Evolutionary conservation across 2,113 vertebrate genomes (phyloP).

Genomic region (Dromaius novaehollandiae): DNA sequence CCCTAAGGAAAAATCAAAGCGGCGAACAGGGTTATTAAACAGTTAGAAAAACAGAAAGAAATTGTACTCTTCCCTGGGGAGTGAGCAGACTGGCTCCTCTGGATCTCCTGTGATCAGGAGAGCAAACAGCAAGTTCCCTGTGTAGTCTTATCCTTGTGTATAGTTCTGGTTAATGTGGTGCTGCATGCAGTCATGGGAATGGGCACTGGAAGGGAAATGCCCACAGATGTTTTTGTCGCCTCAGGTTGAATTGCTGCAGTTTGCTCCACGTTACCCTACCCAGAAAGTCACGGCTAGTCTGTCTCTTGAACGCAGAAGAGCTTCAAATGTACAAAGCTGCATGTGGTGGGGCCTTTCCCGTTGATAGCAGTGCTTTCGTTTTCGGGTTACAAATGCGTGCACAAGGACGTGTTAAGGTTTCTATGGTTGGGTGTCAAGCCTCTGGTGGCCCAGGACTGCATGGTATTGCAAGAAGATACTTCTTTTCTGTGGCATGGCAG

Average conservation of each 20-base stretch:
- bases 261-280: background rate
- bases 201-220: background rate
- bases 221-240: accelerated
- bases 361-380: background rate
- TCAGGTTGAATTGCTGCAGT: background rate
- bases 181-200: accelerated
- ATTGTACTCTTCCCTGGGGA: background rate
- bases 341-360: background rate
- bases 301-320: background rate
- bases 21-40: background rate
- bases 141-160: background rate
- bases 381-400: background rate
- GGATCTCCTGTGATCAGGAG: background rate
- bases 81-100: background rate
- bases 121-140: background rate
- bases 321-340: background rate
- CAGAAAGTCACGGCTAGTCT: accelerated
- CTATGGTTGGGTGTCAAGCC: background rate
- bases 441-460: background rate
- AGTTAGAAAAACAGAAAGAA: background rate
- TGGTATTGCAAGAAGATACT: background rate
- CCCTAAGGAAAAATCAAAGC: background rate
- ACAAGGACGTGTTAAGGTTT: background rate
- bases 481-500: background rate
- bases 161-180: background rate